Evolutionary conservation across 2,888 invertebrate species (phyloP).

Genomic region (Orchestes rusci): DNA sequence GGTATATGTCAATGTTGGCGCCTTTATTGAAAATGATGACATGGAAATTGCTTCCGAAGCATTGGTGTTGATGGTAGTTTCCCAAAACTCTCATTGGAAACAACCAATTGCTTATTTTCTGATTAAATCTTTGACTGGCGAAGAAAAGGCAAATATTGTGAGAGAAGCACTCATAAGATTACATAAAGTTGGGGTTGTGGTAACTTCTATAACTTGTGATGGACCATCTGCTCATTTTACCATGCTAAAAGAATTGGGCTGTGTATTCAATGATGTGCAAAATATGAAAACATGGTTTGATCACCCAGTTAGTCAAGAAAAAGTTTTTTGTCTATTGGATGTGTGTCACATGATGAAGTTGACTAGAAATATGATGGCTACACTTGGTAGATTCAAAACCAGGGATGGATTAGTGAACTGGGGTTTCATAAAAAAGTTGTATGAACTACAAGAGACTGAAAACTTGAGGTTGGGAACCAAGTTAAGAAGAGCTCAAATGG

Average conservation of each 20-base stretch:
- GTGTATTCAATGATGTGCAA: constrained; percentile 4
- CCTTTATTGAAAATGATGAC: constrained; percentile 8
- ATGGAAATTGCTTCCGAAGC: constrained; percentile 20
- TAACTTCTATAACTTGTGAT: constrained; percentile 21
- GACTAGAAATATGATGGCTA: too few species aligned
- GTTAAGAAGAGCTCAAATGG: too few species aligned
- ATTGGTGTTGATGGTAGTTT: constrained; percentile 23
- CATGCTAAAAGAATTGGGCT: constrained; percentile 17
- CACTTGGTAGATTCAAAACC: background rate
- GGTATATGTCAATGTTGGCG: too few species aligned
- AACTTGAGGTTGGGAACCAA: too few species aligned
- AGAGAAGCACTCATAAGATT: constrained; percentile 13
- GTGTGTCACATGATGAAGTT: background rate
- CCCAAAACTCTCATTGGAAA: constrained; percentile 21
- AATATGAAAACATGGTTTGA: constrained; percentile 10
- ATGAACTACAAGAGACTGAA: too few species aligned
- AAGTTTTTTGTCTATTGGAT: background rate
- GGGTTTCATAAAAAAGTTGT: too few species aligned
- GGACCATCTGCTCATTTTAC: constrained; percentile 19
- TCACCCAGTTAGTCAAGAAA: constrained; percentile 4
- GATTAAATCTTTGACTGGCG: constrained; percentile 17
- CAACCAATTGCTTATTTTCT: constrained; percentile 26
- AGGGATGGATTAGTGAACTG: too few species aligned
- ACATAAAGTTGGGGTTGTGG: constrained; percentile 14
- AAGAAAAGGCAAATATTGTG: constrained; percentile 20